Evolutionary conservation across 2,888 invertebrate genomes (phyloP).

Genomic region (Alsophila aescularia): DNA sequence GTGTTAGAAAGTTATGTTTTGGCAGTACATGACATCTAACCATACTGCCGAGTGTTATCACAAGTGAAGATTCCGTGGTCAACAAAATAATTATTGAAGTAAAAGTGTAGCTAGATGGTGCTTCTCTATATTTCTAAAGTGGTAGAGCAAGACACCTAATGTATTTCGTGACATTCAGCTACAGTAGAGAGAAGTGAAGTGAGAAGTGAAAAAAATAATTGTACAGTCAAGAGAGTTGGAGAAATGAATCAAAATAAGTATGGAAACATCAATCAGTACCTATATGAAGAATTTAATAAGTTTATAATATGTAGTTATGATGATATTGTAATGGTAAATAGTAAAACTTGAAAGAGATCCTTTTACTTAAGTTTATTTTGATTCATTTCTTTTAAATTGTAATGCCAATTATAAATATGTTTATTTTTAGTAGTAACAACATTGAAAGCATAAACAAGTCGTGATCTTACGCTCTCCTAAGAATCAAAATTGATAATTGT

Average conservation of each 20-base stretch:
- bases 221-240: slow-evolving; percentile 12
- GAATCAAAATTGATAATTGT: not conserved
- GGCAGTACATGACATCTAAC: slow-evolving; percentile 22
- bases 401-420: slow-evolving; percentile 25
- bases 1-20: slow-evolving; percentile 32
- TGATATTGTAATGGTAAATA: not conserved
- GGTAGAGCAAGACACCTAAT: slow-evolving; percentile 25
- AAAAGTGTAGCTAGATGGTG: slow-evolving; percentile 23
- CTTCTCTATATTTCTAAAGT: slow-evolving; percentile 24
- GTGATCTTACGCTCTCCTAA: slow-evolving; percentile 38
- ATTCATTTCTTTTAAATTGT: slow-evolving; percentile 11
- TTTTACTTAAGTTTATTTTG: not conserved
- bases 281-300: no score
- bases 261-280: not conserved
- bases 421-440: slow-evolving; percentile 48
- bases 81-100: not conserved
- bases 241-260: slow-evolving; percentile 9
- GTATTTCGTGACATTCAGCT: slow-evolving; percentile 17
- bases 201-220: slow-evolving; percentile 13
- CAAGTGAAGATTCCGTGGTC: slow-evolving; percentile 5
- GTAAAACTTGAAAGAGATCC: not conserved
- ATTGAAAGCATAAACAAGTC: slow-evolving; percentile 54
- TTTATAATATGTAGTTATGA: no score
- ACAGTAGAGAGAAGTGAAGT: slow-evolving; percentile 16
- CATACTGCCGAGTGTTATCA: slow-evolving; percentile 33